Conservation (phyloP, 1,140 invertebrate species). For the Oscheius sp. region DNA sequence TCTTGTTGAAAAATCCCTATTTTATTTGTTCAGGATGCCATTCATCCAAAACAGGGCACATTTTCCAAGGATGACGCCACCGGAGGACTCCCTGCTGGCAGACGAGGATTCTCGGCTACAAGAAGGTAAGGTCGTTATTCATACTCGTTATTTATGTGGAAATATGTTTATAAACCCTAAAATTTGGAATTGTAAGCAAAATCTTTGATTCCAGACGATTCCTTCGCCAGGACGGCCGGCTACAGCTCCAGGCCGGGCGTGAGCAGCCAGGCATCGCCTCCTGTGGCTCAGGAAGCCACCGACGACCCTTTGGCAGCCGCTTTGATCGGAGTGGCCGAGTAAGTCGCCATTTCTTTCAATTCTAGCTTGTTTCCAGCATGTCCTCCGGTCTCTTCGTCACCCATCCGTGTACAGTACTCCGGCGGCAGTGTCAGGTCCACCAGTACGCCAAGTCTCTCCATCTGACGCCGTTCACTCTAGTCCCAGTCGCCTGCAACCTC, state of each 20-base stretch:
- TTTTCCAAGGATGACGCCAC: no score
- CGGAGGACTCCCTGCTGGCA: no score
- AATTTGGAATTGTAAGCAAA: no score
- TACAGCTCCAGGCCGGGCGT: background rate
- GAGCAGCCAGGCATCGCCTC: background rate
- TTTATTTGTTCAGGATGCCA: no score
- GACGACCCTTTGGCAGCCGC: background rate
- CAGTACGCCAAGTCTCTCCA: slow-evolving; percentile 38
- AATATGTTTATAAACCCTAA: no score
- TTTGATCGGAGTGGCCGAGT: background rate
- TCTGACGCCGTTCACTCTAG: slow-evolving; percentile 38
- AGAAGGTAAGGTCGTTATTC: no score
- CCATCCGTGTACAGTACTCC: slow-evolving; percentile 37
- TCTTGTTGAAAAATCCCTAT: no score
- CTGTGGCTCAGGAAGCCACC: background rate
- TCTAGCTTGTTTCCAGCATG: background rate
- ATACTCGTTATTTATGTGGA: no score
- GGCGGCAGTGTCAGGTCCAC: slow-evolving; percentile 43
- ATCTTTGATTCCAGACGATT: no score
- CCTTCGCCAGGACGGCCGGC: no score
- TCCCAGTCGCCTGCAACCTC: slow-evolving; percentile 37
- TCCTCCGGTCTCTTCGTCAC: background rate
- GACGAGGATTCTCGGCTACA: no score
- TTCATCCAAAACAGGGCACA: no score
- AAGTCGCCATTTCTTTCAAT: background rate